Evolutionary conservation across 2,113 vertebrate species (phyloP).

Genomic region (Nibea albiflora): DNA sequence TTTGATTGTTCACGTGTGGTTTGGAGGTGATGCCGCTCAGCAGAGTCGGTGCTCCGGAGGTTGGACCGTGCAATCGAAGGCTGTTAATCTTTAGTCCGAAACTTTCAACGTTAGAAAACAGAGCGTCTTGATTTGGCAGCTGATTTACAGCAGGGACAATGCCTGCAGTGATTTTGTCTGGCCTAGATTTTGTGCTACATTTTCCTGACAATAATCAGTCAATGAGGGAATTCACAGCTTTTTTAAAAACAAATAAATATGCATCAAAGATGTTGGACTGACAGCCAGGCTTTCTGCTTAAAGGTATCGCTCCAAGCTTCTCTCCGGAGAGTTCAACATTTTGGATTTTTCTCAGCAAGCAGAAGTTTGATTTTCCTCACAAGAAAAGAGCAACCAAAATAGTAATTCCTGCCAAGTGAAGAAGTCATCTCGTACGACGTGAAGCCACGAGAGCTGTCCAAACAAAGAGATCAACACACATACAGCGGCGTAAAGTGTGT

Average conservation of each 20-base stretch:
- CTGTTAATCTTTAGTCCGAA: background rate
- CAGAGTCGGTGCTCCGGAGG: background rate
- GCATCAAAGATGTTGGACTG: slow-evolving; percentile 16
- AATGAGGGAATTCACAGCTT: slow-evolving; percentile 47
- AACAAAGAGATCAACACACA: background rate
- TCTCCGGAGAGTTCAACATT: background rate
- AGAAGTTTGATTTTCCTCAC: slow-evolving; percentile 22
- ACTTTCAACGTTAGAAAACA: background rate
- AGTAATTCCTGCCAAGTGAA: slow-evolving; percentile 14
- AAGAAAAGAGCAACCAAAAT: background rate
- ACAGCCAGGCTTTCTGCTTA: slow-evolving; percentile 21
- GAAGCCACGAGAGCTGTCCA: background rate
- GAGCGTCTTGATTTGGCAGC: slow-evolving; percentile 19
- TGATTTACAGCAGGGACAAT: slow-evolving; percentile 6
- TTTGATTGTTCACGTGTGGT: background rate
- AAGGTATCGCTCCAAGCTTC: slow-evolving; percentile 25
- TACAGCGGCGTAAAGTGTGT: too few relatives aligned
- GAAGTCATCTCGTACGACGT: background rate
- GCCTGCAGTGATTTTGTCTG: slow-evolving; percentile 30
- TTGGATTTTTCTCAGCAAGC: background rate
- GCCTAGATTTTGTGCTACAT: slow-evolving; percentile 38
- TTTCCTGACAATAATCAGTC: slow-evolving; percentile 49
- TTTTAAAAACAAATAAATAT: background rate
- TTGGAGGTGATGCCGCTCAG: background rate
- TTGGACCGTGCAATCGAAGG: background rate